These are phyloP conservation scores for Brenthis daphne DNA, from an alignment of 2,888 invertebrate genomes.

Conservation along the genomic window DNA sequence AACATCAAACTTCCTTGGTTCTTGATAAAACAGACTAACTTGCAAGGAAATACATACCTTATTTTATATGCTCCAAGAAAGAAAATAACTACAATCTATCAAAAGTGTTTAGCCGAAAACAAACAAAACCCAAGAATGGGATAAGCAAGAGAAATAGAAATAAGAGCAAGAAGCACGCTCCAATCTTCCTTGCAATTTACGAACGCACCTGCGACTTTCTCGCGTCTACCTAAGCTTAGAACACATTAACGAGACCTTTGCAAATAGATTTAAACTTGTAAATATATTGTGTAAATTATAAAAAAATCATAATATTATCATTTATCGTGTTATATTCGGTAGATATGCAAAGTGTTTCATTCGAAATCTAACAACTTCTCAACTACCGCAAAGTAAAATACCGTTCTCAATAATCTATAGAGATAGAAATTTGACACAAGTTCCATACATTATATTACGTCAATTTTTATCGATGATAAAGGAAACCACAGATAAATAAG, in stretches of 20 bases:
- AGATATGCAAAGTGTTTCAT: no score
- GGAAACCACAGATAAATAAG: no score
- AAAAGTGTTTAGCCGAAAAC: slow-evolving; percentile 11
- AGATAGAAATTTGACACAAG: no score
- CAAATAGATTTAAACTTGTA: not conserved
- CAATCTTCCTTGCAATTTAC: slow-evolving; percentile 51
- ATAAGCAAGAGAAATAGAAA: slow-evolving; percentile 30
- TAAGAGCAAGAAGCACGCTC: slow-evolving; percentile 40
- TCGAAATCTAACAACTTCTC: no score
- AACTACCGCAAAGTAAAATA: no score
- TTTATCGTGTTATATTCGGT: no score
- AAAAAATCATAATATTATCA: no score
- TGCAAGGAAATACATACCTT: not conserved
- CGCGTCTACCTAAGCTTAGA: slow-evolving; percentile 39
- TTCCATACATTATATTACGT: no score
- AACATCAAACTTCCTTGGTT: no score
- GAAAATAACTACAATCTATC: slow-evolving; percentile 1
- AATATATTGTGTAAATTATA: not conserved
- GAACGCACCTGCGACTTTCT: slow-evolving; percentile 51
- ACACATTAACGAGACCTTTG: slow-evolving; percentile 29
- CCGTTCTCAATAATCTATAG: no score
- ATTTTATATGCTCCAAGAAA: not conserved
- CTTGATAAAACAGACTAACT: no score
- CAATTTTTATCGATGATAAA: no score
- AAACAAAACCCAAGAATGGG: slow-evolving; percentile 14